Evolutionary conservation across 2,888 invertebrate genomes (phyloP), one percentile per base, ranked within the genome.

Genomic region (Platerodrilus igneus): DNA sequence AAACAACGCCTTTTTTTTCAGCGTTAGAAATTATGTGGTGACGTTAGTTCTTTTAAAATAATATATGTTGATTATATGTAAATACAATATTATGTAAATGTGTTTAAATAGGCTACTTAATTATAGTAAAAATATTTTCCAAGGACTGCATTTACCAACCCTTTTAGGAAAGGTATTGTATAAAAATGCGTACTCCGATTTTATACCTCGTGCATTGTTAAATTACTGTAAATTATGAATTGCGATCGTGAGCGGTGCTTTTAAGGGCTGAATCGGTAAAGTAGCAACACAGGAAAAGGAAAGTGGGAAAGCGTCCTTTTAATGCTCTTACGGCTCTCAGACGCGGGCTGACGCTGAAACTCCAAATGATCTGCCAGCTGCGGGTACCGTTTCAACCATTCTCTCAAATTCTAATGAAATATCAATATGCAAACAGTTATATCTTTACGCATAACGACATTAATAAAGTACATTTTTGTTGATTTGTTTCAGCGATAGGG

Each of bases 171-270:
- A 49, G 45, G 47, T 41, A 41, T 41, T 44, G 47, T 43, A 42
- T 26, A 52, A 53, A 53, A 53, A 52, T 45, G 45, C 29, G 45
- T 48, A 36, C 45, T 28, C 27, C 43, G 49, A 22, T 30, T 43
- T 38, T 49, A 52, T 52, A 52, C 56, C 45, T 51, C 53, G 45
- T 57, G 44, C 48, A 48, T 48, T 48, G 48, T 51, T 47, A 51
- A 51, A 60, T 59, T 59, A 59, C 58, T 56, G 58, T 59, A 59
- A 61, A 61, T 61, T 61, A 61, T 60, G 53, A 52, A 59, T 56
- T 56, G 56, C 51, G 56, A 51, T 54, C 53, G 51, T 44, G 47
- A 39, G 52, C 50, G 45, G 42, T 50, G 58, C 60, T 60, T 60
- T 61, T 58, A 63, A 59, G 58, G 58, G 55, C 53, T 53, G 58